These are phyloP conservation scores for Dicrostonyx torquatus DNA, from an alignment of 2,797 vertebrate genomes.

Conservation along the genomic window DNA sequence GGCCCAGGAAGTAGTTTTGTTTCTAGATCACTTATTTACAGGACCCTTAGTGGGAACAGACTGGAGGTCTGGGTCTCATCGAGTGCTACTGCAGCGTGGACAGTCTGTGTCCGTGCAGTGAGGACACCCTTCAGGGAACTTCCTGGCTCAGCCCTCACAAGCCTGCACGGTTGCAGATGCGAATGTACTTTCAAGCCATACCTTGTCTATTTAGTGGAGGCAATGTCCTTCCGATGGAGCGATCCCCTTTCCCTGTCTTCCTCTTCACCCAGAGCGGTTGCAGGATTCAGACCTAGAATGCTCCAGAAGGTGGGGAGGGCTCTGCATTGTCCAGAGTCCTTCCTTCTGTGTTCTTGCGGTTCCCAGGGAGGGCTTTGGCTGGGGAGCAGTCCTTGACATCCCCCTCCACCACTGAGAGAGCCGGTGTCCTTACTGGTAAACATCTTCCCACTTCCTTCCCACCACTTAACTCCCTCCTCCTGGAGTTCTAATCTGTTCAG, in stretches of 20 bases:
- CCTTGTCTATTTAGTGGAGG: background rate
- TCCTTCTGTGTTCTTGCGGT: background rate
- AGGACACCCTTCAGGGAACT: background rate
- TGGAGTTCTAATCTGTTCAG: background rate
- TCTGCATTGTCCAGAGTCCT: background rate
- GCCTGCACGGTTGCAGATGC: background rate
- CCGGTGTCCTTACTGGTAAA: background rate
- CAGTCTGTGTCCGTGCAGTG: background rate
- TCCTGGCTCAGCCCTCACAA: background rate
- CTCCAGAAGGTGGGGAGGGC: too few relatives aligned
- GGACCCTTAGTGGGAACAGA: background rate
- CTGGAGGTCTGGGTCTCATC: too few relatives aligned
- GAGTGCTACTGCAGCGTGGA: background rate
- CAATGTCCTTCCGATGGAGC: background rate
- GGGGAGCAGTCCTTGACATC: too few relatives aligned
- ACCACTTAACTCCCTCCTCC: background rate
- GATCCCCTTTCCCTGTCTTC: rapidly evolving
- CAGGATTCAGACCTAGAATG: too few relatives aligned
- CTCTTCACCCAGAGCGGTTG: background rate
- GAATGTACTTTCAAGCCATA: background rate
- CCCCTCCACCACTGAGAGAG: background rate
- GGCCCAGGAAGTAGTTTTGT: background rate
- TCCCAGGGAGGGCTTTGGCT: background rate
- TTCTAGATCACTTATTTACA: background rate
- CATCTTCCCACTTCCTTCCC: background rate